These are phyloP conservation scores for Acleris literana DNA, from an alignment of 2,888 invertebrate genomes.

Conservation along the genomic window DNA sequence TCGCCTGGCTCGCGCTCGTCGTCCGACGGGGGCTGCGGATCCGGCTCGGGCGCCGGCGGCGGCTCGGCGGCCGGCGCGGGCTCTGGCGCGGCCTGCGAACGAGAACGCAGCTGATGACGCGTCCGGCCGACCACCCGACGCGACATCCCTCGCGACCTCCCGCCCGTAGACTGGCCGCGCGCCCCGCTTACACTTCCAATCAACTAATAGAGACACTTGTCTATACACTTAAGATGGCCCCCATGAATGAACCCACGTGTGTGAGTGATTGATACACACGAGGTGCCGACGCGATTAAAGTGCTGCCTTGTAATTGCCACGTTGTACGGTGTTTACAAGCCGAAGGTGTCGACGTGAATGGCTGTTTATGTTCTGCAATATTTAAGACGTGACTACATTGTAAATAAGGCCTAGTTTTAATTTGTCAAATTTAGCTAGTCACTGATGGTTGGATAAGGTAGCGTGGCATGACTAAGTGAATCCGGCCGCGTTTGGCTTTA, in stretches of 20 bases:
- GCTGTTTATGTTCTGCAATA: slow-evolving; percentile 2
- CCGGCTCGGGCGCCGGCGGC: slow-evolving; percentile 68
- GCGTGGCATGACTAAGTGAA: slow-evolving; percentile 73
- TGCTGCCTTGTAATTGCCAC: slow-evolving; percentile 15
- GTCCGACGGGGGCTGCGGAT: slow-evolving; percentile 71
- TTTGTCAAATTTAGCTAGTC: slow-evolving; percentile 43
- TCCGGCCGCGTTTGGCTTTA: slow-evolving; percentile 60
- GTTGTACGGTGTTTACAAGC: slow-evolving; percentile 14
- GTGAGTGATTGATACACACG: slow-evolving; percentile 54
- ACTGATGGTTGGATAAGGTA: slow-evolving; percentile 56
- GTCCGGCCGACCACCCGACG: slow-evolving; percentile 72
- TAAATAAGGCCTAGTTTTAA: slow-evolving; percentile 35
- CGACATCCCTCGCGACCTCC: slow-evolving; percentile 70
- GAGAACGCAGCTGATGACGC: slow-evolving; percentile 71
- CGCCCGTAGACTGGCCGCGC: slow-evolving; percentile 70
- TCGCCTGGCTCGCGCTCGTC: slow-evolving; percentile 83
- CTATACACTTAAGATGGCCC: slow-evolving; percentile 46
- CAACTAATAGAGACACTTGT: slow-evolving; percentile 62
- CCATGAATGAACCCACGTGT: slow-evolving; percentile 54
- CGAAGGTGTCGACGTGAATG: slow-evolving; percentile 21
- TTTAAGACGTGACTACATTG: slow-evolving; percentile 21
- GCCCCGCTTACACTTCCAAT: slow-evolving; percentile 61
- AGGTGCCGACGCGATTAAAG: slow-evolving; percentile 24
- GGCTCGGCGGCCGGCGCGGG: slow-evolving; percentile 71
- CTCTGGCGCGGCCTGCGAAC: slow-evolving; percentile 75